Base-by-base conservation (phyloP, 2,797 vertebrate species). In the Coregonus ussuriensis region DNA sequence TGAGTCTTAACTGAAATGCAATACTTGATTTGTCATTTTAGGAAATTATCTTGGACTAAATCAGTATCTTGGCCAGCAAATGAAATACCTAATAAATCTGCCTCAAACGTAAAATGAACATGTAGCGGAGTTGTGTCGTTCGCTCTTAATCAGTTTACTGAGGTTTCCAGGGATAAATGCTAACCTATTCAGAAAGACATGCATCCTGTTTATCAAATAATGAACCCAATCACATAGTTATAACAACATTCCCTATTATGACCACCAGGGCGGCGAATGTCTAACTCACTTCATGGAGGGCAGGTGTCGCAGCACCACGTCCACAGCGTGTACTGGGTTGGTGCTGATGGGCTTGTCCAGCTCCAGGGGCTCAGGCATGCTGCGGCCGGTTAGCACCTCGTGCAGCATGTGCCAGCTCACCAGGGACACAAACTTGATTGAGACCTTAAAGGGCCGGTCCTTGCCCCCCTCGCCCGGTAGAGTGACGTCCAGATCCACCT, bases 401-500 rank as follows among this genome's bases (percentile, higher is more conserved):
- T 99, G 98, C 84, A 99, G 95, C 92, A 99, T 94, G 91, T 99
- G 98, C 98, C 98, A 99, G 93, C 98, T 99, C 92, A 99, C 98
- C 89, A 97, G 95, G 82, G 98, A 99, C 83, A 99, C 98, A 87
- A 99, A 99, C 91, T 98, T 98, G 88, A 99, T 98, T 86, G 95
- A 96, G 79, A 99, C 98, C 88, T 99, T 99, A 91, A 99, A 99
- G 82, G 98, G 97, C 33, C 98, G 95, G 93, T 99, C 98, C 93
- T 99, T 99, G 73, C 98, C 98, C 79, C 98, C 98, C 92, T 99
- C 97, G n/a, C 98, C 98, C 0, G 98, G 98, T 77, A 99, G 95
- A n/a, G 98, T 99, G 88, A 99, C 98, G 75, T 99, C 98, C 93
- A 99, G 95, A 91, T 99, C 98, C 94, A 99, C 98, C 98, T 99